Conservation (phyloP, 2,888 invertebrate species). For the Athalia circularis region DNA sequence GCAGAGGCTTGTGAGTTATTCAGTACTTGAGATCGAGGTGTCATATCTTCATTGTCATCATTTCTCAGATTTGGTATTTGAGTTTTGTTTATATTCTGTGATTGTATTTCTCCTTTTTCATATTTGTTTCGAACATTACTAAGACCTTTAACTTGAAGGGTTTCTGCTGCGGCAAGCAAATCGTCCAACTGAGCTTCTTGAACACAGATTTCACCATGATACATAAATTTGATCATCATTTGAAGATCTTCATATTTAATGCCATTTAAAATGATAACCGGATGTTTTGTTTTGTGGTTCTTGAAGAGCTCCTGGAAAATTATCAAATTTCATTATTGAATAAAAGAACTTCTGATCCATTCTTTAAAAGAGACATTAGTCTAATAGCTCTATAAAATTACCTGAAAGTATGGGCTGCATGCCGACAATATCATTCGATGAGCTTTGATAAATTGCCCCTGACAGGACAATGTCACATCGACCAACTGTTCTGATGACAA, state of each 20-base stretch:
- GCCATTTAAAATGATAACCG: constrained; percentile 74
- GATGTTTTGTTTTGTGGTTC: constrained; percentile 71
- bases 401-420: constrained; percentile 75
- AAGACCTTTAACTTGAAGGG: constrained; percentile 75
- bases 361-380: not conserved
- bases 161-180: constrained; percentile 73
- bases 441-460: constrained; percentile 74
- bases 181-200: constrained; percentile 73
- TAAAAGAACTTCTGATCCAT: too few species aligned
- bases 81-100: constrained; percentile 32
- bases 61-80: not conserved
- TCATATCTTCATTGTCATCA: not conserved
- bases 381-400: constrained; percentile 53
- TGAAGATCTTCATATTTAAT: constrained; percentile 72
- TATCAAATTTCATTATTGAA: not conserved
- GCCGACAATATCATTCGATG: constrained; percentile 76
- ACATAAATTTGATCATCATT: constrained; percentile 75
- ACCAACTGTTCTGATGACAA: constrained; percentile 72
- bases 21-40: not conserved
- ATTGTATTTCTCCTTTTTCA: constrained; percentile 58
- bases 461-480: constrained; percentile 75
- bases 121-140: constrained; percentile 70
- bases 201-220: constrained; percentile 76
- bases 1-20: not conserved
- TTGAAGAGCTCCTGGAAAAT: constrained; percentile 71